phyloP scores from a whole-genome alignment of 1,140 invertebrate genomes.

The Plutomurus gul region DNA sequence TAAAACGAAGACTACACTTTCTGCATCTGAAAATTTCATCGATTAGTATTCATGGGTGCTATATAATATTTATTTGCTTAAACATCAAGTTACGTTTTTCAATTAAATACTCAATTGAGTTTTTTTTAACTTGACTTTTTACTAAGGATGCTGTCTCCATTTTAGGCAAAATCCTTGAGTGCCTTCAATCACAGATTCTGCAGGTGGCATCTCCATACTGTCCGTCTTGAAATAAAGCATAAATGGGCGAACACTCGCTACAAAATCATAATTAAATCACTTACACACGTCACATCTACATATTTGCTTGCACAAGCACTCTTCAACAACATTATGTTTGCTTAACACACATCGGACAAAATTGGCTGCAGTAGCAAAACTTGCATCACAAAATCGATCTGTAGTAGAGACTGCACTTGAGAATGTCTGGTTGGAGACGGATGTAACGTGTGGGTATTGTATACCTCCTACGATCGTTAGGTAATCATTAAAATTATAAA shows the following conservation, averaged over 20 bases:
- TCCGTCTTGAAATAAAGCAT: constrained; percentile 45
- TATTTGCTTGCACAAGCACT: not conserved
- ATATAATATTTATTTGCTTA: too few relatives aligned
- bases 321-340: not conserved
- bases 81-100: too few relatives aligned
- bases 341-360: constrained; percentile 42
- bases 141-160: constrained; percentile 46
- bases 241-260: constrained; percentile 48
- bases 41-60: too few relatives aligned
- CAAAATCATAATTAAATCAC: not conserved
- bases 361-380: constrained; percentile 6
- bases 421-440: not conserved
- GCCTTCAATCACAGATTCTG: constrained; percentile 3
- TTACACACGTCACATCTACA: too few relatives aligned
- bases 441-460: not conserved
- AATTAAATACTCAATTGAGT: too few relatives aligned
- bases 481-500: constrained; percentile 18
- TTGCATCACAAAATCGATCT: constrained; percentile 50
- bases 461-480: constrained; percentile 42
- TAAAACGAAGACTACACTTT: too few relatives aligned
- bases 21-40: too few relatives aligned
- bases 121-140: too few relatives aligned
- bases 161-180: constrained; percentile 47
- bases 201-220: not conserved
- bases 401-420: constrained; percentile 1